Base-by-base conservation (phyloP, 2,888 invertebrate genomes). In the Rapana venosa region DNA sequence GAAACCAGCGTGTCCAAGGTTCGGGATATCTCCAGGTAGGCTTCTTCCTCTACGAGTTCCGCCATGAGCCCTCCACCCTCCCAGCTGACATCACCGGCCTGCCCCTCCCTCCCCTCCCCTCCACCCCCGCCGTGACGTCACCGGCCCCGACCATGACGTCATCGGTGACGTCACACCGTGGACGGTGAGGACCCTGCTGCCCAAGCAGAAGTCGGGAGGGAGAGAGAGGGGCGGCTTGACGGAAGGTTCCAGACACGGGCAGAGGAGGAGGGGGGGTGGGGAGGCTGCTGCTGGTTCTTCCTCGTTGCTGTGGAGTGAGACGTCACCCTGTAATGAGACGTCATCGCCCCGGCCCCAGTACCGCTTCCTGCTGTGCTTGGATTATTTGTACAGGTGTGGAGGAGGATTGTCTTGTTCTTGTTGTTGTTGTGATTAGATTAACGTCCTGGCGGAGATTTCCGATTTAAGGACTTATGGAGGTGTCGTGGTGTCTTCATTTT, bases 41-140 rank as follows among this genome's bases (percentile, higher is more conserved):
- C 22, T 86, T 86, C 66, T 66, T 66, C 66, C 86, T 86, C 20
- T 86, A 86, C 35, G 86, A 86, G 35, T 86, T 86, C 22, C 56
- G 86, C 32, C 86, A 66, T 35, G 66, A 86, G 22, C 81, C 36
- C 36, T 26, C 47, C 81, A 36, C 26, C 81, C 6, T 83, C 81
- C 47, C 47, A 36, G 22, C 81, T 30, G 81, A 83, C 22, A 47
- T 83, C 81, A 36, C 81, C 22, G 81, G 81, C 22, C 81, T 36
- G 81, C 74, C 77, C 77, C 77, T n/a, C 6, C 77, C 77, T 22
- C 22, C 70, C 77, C 77, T 79, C 32, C 32, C 32, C 35, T 79
- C 77, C 81, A 26, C 81, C 13, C 26, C 36, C 47, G 81, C 36
- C 47, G 36, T 83, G 81, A 83, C 47, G 81, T 83, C 81, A 47